Conservation (phyloP, 2,113 vertebrate genomes). For the Apteryx mantelli region DNA sequence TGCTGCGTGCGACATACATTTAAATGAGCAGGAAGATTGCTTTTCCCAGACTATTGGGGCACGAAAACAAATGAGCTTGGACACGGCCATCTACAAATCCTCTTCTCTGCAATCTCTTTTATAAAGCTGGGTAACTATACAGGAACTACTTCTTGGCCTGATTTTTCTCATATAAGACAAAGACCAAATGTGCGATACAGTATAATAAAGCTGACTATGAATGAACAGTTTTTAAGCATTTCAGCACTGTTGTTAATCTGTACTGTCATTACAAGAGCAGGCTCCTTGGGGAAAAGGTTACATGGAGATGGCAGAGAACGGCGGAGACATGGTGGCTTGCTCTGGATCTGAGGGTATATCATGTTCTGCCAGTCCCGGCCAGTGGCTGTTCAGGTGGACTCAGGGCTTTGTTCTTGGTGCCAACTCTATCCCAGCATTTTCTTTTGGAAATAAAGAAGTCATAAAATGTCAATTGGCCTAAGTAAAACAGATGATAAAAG, state of each 20-base stretch:
- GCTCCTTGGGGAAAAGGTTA: background rate
- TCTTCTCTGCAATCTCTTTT: background rate
- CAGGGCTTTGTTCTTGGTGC: constrained; percentile 29
- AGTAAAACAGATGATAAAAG: constrained; percentile 32
- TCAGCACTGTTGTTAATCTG: background rate
- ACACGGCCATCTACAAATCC: background rate
- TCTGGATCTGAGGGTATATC: background rate
- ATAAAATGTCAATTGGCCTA: constrained; percentile 21
- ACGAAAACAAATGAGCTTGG: background rate
- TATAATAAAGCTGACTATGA: background rate
- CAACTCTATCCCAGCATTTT: background rate
- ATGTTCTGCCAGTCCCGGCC: background rate
- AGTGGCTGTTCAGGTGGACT: background rate
- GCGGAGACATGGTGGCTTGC: background rate
- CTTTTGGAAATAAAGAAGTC: background rate
- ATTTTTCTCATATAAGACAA: background rate
- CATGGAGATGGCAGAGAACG: background rate
- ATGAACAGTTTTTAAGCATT: background rate
- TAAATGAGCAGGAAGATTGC: background rate
- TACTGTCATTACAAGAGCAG: background rate
- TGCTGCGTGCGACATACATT: background rate
- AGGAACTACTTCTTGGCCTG: background rate
- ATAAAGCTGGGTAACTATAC: background rate
- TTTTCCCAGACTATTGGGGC: background rate
- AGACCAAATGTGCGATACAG: background rate